Percentiles rank a stretch among this genome's conserved stretches.
Evolutionary conservation across 2,113 vertebrate genomes (phyloP).

Genomic region (Ursus arctos): DNA sequence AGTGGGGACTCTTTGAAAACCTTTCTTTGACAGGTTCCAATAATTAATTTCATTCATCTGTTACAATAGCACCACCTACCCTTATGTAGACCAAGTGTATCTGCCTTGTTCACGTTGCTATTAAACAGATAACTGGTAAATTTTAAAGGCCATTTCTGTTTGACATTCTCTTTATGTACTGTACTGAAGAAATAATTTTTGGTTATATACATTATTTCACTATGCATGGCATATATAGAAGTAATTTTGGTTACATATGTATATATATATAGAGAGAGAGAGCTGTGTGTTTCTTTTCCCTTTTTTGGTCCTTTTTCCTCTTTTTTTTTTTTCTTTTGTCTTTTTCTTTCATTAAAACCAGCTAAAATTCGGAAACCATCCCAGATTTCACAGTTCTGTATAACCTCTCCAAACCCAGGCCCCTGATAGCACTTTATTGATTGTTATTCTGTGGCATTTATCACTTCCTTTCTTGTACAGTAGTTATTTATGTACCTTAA

Average conservation of each 20-base stretch:
- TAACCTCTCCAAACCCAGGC: background rate
- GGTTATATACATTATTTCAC: too few relatives aligned
- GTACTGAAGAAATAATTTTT: background rate
- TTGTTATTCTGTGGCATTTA: constrained; percentile 12
- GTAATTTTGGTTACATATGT: too few relatives aligned
- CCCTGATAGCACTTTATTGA: background rate
- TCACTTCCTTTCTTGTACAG: constrained; percentile 13
- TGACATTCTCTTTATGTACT: background rate
- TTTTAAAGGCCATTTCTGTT: constrained; percentile 23
- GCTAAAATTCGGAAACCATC: constrained; percentile 25
- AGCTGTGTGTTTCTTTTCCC: background rate
- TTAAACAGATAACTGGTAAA: background rate
- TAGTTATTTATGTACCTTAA: constrained; percentile 52
- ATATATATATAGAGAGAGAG: too few relatives aligned
- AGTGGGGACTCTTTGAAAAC: background rate
- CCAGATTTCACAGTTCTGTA: background rate
- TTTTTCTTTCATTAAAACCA: background rate
- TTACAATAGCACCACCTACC: background rate
- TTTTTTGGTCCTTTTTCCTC: background rate
- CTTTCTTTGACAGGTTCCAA: background rate
- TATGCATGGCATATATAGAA: too few relatives aligned
- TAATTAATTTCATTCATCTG: constrained; percentile 20
- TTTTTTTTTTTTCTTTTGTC: background rate
- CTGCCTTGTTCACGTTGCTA: background rate
- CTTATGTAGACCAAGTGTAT: background rate